These are phyloP conservation scores for Vultur gryphus DNA, from an alignment of 2,797 vertebrate genomes.

Conservation along the genomic window DNA sequence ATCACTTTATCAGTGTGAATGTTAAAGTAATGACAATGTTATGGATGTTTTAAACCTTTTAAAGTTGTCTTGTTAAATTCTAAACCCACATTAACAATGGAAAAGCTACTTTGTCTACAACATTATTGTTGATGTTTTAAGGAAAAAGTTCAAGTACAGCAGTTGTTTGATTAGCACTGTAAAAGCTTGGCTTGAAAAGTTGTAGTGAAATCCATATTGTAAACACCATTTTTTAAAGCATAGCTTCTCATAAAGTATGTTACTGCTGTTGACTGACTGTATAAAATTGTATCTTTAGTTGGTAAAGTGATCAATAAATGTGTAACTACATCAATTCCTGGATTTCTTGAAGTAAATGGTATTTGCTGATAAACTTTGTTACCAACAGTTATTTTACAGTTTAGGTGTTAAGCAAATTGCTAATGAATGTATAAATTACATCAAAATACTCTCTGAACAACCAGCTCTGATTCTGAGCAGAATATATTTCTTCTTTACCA, in stretches of 20 bases:
- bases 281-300: constrained; percentile 60
- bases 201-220: constrained; percentile 45
- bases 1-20: constrained; percentile 65
- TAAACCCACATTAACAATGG: constrained; percentile 34
- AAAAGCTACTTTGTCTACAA: constrained; percentile 28
- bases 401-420: not conserved
- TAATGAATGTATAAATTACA: not conserved
- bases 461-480: not conserved
- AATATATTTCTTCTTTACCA: not conserved
- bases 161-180: constrained; percentile 43
- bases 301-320: constrained; percentile 76
- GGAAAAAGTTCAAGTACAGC: constrained; percentile 4
- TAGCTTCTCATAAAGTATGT: constrained; percentile 49
- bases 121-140: constrained; percentile 26
- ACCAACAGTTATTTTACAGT: not conserved
- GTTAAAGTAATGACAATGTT: constrained; percentile 42
- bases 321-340: constrained; percentile 40
- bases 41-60: constrained; percentile 38
- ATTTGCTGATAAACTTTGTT: not conserved
- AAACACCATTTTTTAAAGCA: constrained; percentile 29
- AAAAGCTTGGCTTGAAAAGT: constrained; percentile 48
- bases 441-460: not conserved
- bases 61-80: constrained; percentile 49
- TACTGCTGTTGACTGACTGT: constrained; percentile 60
- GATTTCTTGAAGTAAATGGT: not conserved